Evolutionary conservation across 2,888 invertebrate genomes (phyloP).

Genomic region (Caenorhabditis wallacei): DNA sequence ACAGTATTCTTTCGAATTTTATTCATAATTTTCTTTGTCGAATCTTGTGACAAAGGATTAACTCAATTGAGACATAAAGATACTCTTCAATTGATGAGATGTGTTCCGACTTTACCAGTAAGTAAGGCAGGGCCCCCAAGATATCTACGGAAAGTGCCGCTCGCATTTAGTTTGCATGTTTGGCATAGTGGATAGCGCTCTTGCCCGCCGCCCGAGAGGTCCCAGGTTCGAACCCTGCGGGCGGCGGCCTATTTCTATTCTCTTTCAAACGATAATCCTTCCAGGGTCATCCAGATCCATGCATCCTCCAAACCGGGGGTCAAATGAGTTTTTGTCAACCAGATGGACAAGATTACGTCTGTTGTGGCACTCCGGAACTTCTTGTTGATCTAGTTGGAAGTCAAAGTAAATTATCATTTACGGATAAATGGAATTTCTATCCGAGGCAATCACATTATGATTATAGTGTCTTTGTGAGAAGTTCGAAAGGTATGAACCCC

Average conservation of each 20-base stretch:
- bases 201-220: too few species aligned
- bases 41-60: slow-evolving; percentile 68
- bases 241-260: too few species aligned
- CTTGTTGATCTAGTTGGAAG: slow-evolving; percentile 70
- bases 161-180: too few species aligned
- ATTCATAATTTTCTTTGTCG: slow-evolving; percentile 16
- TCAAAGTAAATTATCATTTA: slow-evolving; percentile 35
- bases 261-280: too few species aligned
- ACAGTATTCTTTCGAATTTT: slow-evolving; percentile 6
- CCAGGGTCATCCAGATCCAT: slow-evolving; percentile 74
- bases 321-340: slow-evolving; percentile 71
- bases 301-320: slow-evolving; percentile 71
- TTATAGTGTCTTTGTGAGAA: slow-evolving; percentile 59
- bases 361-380: slow-evolving; percentile 72
- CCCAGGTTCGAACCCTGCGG: too few species aligned
- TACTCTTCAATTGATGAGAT: slow-evolving; percentile 71
- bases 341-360: slow-evolving; percentile 71
- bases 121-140: too few species aligned
- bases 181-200: too few species aligned
- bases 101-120: slow-evolving; percentile 72
- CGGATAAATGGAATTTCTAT: slow-evolving; percentile 59
- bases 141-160: too few species aligned
- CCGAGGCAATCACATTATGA: slow-evolving; percentile 60
- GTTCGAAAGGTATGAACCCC: slow-evolving; percentile 17
- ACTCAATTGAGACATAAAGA: slow-evolving; percentile 71